Base-by-base conservation (phyloP, 2,888 invertebrate genomes). In the Piscicola geometra region DNA sequence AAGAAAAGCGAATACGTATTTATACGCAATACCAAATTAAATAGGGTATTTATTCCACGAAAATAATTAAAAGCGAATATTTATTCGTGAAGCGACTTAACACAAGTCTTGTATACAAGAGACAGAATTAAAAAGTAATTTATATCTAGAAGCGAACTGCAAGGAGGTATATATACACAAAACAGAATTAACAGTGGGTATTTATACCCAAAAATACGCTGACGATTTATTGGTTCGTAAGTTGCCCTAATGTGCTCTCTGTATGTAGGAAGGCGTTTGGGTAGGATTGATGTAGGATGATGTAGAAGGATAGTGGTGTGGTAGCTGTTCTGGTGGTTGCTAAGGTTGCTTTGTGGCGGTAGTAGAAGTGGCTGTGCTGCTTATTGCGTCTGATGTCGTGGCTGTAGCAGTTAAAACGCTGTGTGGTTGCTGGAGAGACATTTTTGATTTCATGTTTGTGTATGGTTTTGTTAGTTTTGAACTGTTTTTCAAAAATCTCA, bases 211-310 rank as follows among this genome's bases (percentile, higher is more conserved):
- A 56, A 56, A 56, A 56, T 56, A 56, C 60, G n/a, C 41, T 56
- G n/a, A 56, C 15, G n/a, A 56, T 56, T 56, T 56, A 56, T 56
- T 56, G 60, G 60, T 56, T 15, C 60, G 60, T 56, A 56, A 56
- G 60, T 56, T 56, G n/a, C 60, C 60, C n/a, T 56, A 56, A 56
- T 56, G 60, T 56, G 60, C 60, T 56, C n/a, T 56, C n/a, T 56
- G 60, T 56, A 56, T 56, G 60, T 9, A 21, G 60, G n/a, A 56
- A 56, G n/a, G 60, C n/a, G 60, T 56, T 56, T 56, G 60, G 60
- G 60, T n/a, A 15, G 60, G n/a, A 56, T 5, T 56, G 60, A 56
- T 56, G 25, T 56, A 56, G 25, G 60, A 25, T 25, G 60, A 56
- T 56, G 60, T 56, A 56, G 25, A 56, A 18, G 60, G 60, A 56